These are phyloP conservation scores for Gobio occitaniae DNA, from an alignment of 2,797 vertebrate species.

Conservation along the genomic window DNA sequence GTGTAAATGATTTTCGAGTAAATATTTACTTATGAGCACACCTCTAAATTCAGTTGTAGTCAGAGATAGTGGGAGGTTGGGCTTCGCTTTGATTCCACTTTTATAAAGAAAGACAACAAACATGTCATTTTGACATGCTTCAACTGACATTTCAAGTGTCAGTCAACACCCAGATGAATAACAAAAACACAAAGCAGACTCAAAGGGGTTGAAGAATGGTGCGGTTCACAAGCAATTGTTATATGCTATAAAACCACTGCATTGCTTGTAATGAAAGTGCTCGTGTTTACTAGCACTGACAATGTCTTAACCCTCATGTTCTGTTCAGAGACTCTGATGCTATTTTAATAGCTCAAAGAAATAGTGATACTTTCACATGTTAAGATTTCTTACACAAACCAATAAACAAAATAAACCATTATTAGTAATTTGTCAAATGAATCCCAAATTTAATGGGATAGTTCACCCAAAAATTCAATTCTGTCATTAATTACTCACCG, in stretches of 20 bases:
- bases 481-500: neutral
- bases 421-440: neutral
- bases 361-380: neutral
- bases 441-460: neutral
- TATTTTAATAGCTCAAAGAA: neutral
- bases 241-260: constrained; percentile 11
- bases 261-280: neutral
- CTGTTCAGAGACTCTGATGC: neutral
- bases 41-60: constrained; percentile 26
- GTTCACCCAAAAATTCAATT: too few relatives aligned
- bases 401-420: too few relatives aligned
- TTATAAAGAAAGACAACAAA: constrained; percentile 56
- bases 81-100: constrained; percentile 70
- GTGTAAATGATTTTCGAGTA: neutral
- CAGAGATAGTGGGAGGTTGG: constrained; percentile 67
- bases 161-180: constrained; percentile 38
- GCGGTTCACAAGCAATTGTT: constrained; percentile 20
- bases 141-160: constrained; percentile 29
- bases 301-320: neutral
- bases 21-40: neutral
- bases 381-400: neutral
- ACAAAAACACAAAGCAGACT: constrained; percentile 47
- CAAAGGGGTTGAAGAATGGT: constrained; percentile 31
- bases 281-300: constrained; percentile 1
- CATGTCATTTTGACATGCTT: constrained; percentile 34